A percentile compares a stretch with the other conserved stretches of the same genome.
Conservation (phyloP, 2,113 vertebrate genomes). For the Ondatra zibethicus region DNA sequence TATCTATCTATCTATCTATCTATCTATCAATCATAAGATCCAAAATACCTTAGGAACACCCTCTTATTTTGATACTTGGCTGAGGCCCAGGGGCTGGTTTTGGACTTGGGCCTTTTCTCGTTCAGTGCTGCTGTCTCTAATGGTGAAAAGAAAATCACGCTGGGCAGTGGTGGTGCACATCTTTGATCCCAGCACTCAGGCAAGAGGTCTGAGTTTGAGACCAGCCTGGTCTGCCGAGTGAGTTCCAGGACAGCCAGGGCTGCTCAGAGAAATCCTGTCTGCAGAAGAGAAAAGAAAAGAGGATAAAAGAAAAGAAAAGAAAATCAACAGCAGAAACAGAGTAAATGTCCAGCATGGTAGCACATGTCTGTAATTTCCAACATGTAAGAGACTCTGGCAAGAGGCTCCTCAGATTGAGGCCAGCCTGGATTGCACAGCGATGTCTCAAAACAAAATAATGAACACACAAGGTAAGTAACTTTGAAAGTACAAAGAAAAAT, state of each 20-base stretch:
- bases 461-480: background rate
- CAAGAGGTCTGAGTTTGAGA: background rate
- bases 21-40: background rate
- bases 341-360: background rate
- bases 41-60: background rate
- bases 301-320: background rate
- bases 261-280: background rate
- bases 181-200: background rate
- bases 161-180: background rate
- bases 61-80: background rate
- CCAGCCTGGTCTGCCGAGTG: background rate
- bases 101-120: background rate
- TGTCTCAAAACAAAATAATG: background rate
- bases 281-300: rapidly evolving
- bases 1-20: background rate
- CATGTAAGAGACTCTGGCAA: background rate
- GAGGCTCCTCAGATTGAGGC: background rate
- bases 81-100: background rate
- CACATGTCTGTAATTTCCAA: background rate
- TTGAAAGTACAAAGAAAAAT: background rate
- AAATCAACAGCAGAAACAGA: background rate
- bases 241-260: background rate
- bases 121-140: background rate
- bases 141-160: background rate
- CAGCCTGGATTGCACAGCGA: background rate